phyloP scores from a whole-genome alignment of 2,113 vertebrate species.

The Upupa epops region DNA sequence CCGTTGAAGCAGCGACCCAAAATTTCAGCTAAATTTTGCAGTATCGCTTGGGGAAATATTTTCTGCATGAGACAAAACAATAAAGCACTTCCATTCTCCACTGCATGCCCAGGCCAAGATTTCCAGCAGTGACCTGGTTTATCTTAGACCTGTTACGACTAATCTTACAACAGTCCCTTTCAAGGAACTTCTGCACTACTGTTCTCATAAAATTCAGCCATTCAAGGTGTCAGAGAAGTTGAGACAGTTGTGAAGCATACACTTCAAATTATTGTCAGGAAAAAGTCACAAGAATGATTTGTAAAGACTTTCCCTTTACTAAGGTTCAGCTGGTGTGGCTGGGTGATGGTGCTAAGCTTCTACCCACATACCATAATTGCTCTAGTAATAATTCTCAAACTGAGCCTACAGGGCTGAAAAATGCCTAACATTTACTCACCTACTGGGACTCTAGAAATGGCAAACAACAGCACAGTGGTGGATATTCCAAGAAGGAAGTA shows the following conservation, averaged over 20 bases:
- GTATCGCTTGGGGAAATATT: background rate
- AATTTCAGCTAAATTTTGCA: background rate
- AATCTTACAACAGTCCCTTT: background rate
- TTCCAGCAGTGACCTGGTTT: background rate
- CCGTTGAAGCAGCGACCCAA: background rate
- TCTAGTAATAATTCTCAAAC: background rate
- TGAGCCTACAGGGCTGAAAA: background rate
- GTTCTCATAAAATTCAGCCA: background rate
- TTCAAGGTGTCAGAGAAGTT: background rate
- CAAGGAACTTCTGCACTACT: background rate
- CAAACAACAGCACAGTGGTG: slow-evolving; percentile 84
- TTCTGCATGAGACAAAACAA: background rate
- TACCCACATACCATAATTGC: background rate
- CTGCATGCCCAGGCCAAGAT: background rate
- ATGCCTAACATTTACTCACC: slow-evolving; percentile 78
- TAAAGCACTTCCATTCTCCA: background rate
- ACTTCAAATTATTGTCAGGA: background rate
- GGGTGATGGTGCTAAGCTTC: background rate
- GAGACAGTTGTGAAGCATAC: background rate
- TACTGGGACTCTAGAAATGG: slow-evolving; percentile 87
- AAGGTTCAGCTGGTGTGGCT: background rate
- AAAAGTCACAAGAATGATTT: background rate
- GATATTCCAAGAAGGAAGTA: slow-evolving; percentile 88
- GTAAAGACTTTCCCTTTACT: background rate
- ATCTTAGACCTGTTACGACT: background rate